Evolutionary conservation across 2,797 vertebrate genomes (phyloP), one percentile per base, ranked within the genome.

Genomic region (Melopsittacus undulatus): DNA sequence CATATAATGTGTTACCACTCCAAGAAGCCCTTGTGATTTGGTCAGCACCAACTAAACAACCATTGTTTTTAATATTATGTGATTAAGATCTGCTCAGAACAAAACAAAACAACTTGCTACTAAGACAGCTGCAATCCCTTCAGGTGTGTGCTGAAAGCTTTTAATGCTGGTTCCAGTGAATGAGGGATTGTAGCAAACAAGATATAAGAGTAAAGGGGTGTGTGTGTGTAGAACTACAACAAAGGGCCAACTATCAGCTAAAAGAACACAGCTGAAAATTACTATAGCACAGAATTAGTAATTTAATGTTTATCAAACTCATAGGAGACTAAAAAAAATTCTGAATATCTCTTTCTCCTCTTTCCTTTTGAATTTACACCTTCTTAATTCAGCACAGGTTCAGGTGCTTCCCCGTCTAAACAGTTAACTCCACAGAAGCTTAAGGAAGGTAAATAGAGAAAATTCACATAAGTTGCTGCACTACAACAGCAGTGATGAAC

Each of bases 391-490:
- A 52, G 42, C 30, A 36, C 38, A 14, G 4, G 7, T 24, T 12
- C 48, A 83, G 6, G 15, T 40, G 76, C 5, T 62, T 46, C 23
- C 19, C 29, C 54, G 23, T 13, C 7, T 38, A 68, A 45, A 20
- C 20, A 34, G 13, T 7, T 22, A 38, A 20, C 23, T 38, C 29
- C 5, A 5, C 20, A 51, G 32, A 69, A 68, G 42, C 16, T 4
- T 13, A 14, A 10, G 42, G 8, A 11, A 2, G 6, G 0, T 1
- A 21, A 29, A 5, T 1, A 30, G 0, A 19, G 40, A n/a, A 13
- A 17, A 9, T 19, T 63, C 32, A 24, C 3, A 0, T 14, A n/a
- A 51, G 30, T 4, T 4, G 8, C 7, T 9, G 27, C n/a, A 26
- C 26, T 18, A 7, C 12, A 40, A 8, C 8, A 51, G 43, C 34